Evolutionary conservation across 2,888 invertebrate species (phyloP).

Genomic region (Allophyes oxyacanthae): DNA sequence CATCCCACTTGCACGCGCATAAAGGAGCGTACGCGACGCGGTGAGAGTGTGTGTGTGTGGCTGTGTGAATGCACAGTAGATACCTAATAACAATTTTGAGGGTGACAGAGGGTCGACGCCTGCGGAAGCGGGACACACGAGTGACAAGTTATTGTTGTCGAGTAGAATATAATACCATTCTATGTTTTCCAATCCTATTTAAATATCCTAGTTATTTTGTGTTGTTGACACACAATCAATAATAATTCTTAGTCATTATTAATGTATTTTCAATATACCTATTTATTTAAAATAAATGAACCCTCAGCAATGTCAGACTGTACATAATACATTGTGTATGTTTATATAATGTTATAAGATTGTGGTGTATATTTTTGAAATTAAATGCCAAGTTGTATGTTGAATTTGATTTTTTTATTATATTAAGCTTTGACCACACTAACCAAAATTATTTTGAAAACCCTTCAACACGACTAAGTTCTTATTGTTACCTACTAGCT

Average conservation of each 20-base stretch:
- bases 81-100: no score
- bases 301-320: constrained; percentile 50
- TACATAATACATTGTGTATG: constrained; percentile 59
- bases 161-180: constrained; percentile 1
- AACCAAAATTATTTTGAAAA: no score
- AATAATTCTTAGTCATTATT: constrained; percentile 47
- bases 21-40: no score
- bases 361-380: constrained; percentile 84
- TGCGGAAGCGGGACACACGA: no score
- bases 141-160: no score
- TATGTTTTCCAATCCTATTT: constrained; percentile 30
- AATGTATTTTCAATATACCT: constrained; percentile 51
- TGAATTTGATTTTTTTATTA: constrained; percentile 52
- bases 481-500: no score
- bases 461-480: no score
- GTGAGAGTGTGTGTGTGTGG: no score
- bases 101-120: no score
- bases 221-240: constrained; percentile 27
- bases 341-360: constrained; percentile 70
- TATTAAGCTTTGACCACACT: no score
- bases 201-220: constrained; percentile 23
- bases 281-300: constrained; percentile 38
- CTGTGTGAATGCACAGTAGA: no score
- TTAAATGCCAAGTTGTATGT: constrained; percentile 75
- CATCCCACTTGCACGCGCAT: no score